Base-by-base conservation (phyloP, 2,888 invertebrate species). In the Pocota personata region DNA sequence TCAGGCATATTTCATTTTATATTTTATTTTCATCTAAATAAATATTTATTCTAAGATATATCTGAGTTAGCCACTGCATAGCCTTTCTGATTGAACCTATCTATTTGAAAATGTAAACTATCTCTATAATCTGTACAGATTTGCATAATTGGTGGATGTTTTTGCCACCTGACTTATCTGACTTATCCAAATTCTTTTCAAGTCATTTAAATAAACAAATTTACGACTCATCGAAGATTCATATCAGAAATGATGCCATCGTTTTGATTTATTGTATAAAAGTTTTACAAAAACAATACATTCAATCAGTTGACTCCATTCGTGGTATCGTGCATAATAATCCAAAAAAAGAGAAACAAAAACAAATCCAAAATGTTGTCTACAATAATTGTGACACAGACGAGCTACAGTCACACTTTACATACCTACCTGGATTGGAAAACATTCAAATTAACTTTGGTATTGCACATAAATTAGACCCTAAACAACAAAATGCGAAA, bases 401-500 rank as follows among this genome's bases (percentile, higher is more conserved):
- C 27, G 37, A 57, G 67, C 60, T 69, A 57, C 48, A 24, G 24
- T 24, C 24, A 24, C 24, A 71, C 69, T 62, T 71, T 16, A 69
- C 60, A 69, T 69, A 30, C 43, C 37, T 69, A 30, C 43, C 37
- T 57, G 30, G 75, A 67, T 58, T 77, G 46, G 24, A 82, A 69
- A 79, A 69, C 71, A 84, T 79, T 75, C 75, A 79, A 79, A 84
- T 75, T 66, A 52, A 64, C 40, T 62, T 30, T 50, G 73, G 57
- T 60, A 75, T 75, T 79, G 69, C 67, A 75, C 84, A 84, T 84
- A 84, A 84, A 84, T 79, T 84, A 75, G 75, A 75, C 75, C 73
- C 64, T 75, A 43, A 50, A 43, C 32, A 48, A 66, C 30, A 62
- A 64, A 62, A 75, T 52, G 79, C 79, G 79, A 79, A 79, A 71